phyloP scores from a whole-genome alignment of 35 echinoderm and acorn worm species.

The Apostichopus parvimensis region DNA sequence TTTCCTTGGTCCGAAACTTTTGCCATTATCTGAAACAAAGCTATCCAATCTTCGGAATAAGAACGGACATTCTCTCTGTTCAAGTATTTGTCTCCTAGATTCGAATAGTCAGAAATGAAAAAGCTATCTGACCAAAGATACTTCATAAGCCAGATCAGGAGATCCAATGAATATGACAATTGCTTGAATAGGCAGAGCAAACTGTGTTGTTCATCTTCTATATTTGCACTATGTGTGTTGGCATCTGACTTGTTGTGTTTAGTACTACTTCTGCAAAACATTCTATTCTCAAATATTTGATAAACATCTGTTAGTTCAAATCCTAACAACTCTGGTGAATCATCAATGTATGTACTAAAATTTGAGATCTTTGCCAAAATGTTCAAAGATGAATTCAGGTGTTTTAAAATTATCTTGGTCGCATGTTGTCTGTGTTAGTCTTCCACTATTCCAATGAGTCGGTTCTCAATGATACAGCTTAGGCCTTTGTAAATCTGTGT shows the following conservation, averaged over 20 bases:
- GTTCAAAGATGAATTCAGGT: neutral
- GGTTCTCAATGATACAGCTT: neutral
- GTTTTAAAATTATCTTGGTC: neutral
- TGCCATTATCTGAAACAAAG: neutral
- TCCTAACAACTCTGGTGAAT: neutral
- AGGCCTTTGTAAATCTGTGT: constrained; percentile 1
- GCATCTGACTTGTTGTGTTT: neutral
- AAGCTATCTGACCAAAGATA: neutral
- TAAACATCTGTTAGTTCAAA: neutral
- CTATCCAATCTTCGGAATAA: neutral
- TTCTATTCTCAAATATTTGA: neutral
- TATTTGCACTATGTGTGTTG: neutral
- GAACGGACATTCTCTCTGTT: neutral
- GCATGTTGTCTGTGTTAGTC: constrained; percentile 2
- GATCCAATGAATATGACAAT: neutral
- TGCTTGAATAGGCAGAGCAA: neutral
- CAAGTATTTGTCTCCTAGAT: neutral
- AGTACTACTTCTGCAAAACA: neutral
- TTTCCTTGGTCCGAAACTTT: no score
- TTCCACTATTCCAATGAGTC: neutral
- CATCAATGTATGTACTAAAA: neutral
- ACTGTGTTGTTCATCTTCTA: neutral
- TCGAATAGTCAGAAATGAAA: neutral
- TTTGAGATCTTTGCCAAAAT: neutral
- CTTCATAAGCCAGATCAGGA: neutral